Evolutionary conservation across 2,797 vertebrate genomes (phyloP), one percentile per base, ranked within the genome.

Genomic region (Cuculus canorus): DNA sequence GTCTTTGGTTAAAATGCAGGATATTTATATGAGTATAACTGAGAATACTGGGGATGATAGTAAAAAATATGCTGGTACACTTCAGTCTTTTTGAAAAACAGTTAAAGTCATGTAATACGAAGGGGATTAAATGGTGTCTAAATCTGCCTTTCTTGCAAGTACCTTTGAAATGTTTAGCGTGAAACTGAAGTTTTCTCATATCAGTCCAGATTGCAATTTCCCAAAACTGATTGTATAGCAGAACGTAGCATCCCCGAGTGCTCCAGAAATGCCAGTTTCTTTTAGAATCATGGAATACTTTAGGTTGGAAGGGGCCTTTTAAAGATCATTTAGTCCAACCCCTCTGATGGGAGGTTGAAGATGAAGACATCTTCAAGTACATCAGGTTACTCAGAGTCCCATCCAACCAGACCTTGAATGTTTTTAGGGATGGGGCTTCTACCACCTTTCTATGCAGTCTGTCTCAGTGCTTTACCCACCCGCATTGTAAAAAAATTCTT

Each of bases 401-500:
- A 0, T 47, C 39, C n/a, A 56, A 0, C 17, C 28, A 35, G 33
- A 11, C 39, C 15, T 70, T 33, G 37, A 59, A 18, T 47, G 8
- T 68, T 68, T 59, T 19, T 3, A 63, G 39, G 28, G 11, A 13
- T 43, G 45, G 23, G 11, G 11, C 37, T 28, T 53, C 21, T 6
- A 27, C 39, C 5, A 2, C 13, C 9, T 33, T 13, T 79, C 33
- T 85, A 52, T 17, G 43, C 4, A 63, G 2, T 39, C 43, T 37
- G 2, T 56, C 5, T 8, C 22, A 27, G 8, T 33, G 21, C 37
- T 33, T 59, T 1, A n/a, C 17, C 17, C 13, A 52, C 30, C 27
- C 18, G 32, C 13, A 41, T 3, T 0, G 0, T 33, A 12, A 73
- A 23, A 5, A 9, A 3, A 7, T 12, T 9, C 16, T 71, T 54